These are phyloP conservation scores for Drosophila seguyi DNA, from an alignment of 1,140 invertebrate genomes.

Conservation along the genomic window DNA sequence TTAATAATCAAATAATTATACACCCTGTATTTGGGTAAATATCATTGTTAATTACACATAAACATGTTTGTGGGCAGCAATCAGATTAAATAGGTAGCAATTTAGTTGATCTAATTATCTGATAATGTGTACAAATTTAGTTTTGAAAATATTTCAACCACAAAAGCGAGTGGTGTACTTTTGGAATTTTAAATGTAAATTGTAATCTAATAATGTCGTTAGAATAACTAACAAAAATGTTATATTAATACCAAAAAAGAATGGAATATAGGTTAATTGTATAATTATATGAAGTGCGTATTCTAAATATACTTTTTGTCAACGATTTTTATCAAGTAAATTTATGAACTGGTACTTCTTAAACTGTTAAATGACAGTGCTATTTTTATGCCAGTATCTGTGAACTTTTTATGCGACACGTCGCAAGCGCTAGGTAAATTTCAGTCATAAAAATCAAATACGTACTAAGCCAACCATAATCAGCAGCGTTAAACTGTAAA, in stretches of 20 bases:
- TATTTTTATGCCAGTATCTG: slow-evolving; percentile 2
- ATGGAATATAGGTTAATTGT: not conserved
- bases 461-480: slow-evolving; percentile 38
- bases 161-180: not conserved
- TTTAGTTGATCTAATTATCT: slow-evolving; percentile 12
- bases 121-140: not conserved
- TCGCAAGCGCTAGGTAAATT: slow-evolving; percentile 25
- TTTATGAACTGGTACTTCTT: no score
- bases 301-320: not conserved
- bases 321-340: not conserved
- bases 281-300: not conserved
- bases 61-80: not conserved
- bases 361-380: not conserved
- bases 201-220: not conserved
- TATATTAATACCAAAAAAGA: not conserved
- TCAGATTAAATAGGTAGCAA: not conserved
- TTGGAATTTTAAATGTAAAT: not conserved
- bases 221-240: not conserved
- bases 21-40: not conserved
- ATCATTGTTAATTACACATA: not conserved
- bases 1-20: not conserved
- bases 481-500: slow-evolving; percentile 50
- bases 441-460: slow-evolving; percentile 41
- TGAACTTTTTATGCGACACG: slow-evolving; percentile 5
- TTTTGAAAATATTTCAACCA: not conserved